Evolutionary conservation across 2,797 vertebrate species (phyloP).

Genomic region (Pseudochirops cupreus): DNA sequence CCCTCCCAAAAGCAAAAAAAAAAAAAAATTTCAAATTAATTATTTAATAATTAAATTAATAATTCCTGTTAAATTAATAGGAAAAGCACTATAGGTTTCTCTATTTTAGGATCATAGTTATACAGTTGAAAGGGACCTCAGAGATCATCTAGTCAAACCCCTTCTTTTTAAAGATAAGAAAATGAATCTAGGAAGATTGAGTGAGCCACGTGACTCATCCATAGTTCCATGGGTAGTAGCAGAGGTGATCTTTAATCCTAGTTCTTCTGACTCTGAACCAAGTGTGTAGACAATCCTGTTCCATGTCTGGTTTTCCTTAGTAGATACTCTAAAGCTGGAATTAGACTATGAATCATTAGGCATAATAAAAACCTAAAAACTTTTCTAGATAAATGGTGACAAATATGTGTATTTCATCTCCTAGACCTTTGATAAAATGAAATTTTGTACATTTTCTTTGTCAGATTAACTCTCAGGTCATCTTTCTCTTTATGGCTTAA

Average conservation of each 20-base stretch:
- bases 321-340: neutral
- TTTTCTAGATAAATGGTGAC: neutral
- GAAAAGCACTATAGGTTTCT: neutral
- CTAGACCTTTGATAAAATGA: neutral
- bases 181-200: neutral
- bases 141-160: neutral
- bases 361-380: neutral
- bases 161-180: neutral
- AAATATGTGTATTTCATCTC: neutral
- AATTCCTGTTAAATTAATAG: neutral
- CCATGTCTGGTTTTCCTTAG: neutral
- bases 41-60: neutral
- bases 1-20: no score
- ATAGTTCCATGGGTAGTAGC: neutral
- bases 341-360: neutral
- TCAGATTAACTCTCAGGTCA: neutral
- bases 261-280: neutral
- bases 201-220: neutral
- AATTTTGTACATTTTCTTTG: neutral
- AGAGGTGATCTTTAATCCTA: neutral
- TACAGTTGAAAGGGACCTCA: neutral
- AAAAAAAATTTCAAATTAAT: neutral
- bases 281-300: neutral
- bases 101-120: neutral
- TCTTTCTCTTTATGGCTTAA: neutral